Evolutionary conservation across 2,113 vertebrate genomes (phyloP), one percentile per base, ranked within the genome.

Genomic region (Aramus guarauna): DNA sequence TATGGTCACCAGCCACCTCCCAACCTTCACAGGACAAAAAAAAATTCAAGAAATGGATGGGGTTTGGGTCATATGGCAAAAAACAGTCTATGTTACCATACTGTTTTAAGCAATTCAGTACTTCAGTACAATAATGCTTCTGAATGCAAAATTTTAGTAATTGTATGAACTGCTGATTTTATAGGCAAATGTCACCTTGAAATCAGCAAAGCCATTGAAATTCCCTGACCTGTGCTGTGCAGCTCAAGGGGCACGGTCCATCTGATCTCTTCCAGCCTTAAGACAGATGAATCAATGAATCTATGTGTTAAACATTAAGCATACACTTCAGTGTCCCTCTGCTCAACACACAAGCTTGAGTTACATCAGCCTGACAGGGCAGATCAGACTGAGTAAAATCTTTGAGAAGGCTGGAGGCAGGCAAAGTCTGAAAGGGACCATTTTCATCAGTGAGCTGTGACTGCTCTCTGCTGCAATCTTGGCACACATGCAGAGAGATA

Each of bases 1-100:
- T 98, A 69, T 99, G 98, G 96, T 99, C 99, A 71, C 99, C 99
- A 77, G 99, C 99, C 34, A 99, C 99, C 76, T 99, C 99, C 99
- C 99, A 99, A 77, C 99, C 99, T 99, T 66, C 30, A 96, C 77
- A 90, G 48, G 8, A 83, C 5, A 73, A 77, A 56, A 20, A 52
- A 4, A 1, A 12, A 47, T 34, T 82, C 37, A 84, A 80, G 8
- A 82, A 92, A 92, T 8, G 1, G 9, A 5, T 39, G 26, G 22
- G 34, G 76, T 72, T 34, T 77, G 11, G 6, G 23, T 45, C 39
- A 75, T 59, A 60, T 16, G 14, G 22, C 14, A 68, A 91, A 94
- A 88, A 74, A 13, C 74, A 4, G 6, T 30, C 11, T 48, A 10
- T 13, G 6, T 63, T 52, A 45, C 30, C 12, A 19, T 30, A 73